These are phyloP conservation scores for Hemicordylus capensis DNA, from an alignment of 2,113 vertebrate species.

Conservation along the genomic window DNA sequence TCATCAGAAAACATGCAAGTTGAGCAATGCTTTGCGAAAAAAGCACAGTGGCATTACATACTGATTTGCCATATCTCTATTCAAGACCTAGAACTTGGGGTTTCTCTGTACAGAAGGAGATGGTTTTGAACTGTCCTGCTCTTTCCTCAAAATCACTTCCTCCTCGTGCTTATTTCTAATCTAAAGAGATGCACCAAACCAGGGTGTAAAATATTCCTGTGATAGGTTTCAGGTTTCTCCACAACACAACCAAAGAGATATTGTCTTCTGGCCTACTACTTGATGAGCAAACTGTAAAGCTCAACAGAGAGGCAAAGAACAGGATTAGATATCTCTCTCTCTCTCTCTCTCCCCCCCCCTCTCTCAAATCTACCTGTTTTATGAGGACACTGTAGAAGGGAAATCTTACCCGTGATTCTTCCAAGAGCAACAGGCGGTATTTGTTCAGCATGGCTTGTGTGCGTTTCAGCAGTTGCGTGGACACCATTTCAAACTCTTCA, in stretches of 20 bases:
- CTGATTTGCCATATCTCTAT: not conserved
- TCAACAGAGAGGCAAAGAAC: not conserved
- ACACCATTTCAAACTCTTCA: conserved; percentile 91
- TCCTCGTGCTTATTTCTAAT: not conserved
- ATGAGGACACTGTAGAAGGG: too few relatives aligned
- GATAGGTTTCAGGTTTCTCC: not conserved
- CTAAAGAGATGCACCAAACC: not conserved
- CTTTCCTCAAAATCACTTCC: not conserved
- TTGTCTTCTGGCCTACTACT: not conserved
- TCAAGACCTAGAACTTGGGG: not conserved
- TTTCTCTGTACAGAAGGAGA: not conserved
- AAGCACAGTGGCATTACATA: too few relatives aligned
- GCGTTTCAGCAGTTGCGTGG: conserved; percentile 86
- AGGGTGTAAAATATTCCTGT: not conserved
- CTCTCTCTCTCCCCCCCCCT: too few relatives aligned
- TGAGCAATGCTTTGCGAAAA: not conserved
- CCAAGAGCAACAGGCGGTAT: conserved; percentile 89
- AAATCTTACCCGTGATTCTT: conserved; percentile 89
- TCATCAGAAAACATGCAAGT: not conserved
- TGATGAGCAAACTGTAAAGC: not conserved
- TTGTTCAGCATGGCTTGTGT: conserved; percentile 96
- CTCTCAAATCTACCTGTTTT: not conserved
- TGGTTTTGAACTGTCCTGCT: not conserved
- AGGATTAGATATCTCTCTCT: not conserved
- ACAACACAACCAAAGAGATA: not conserved